Percentiles rank a stretch among this genome's conserved stretches.
Evolutionary conservation across 2,113 vertebrate species (phyloP).

Genomic region (Cinclus cinclus): DNA sequence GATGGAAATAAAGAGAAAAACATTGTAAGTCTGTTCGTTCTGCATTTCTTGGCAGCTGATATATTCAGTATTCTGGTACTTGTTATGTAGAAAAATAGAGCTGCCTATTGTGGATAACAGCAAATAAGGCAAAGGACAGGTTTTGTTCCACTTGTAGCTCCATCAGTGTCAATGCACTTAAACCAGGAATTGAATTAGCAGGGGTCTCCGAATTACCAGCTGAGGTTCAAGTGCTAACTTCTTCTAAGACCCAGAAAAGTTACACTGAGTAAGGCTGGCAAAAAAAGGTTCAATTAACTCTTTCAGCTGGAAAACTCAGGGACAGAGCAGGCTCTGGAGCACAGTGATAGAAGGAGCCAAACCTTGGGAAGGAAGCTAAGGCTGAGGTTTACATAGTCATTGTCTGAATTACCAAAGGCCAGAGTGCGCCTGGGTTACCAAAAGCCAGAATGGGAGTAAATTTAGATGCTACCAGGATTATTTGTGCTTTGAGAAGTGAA

Average conservation of each 20-base stretch:
- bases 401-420: not conserved
- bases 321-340: not conserved
- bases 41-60: conserved; percentile 56
- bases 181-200: not conserved
- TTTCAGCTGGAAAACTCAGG: not conserved
- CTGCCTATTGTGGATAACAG: conserved; percentile 23
- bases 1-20: conserved; percentile 62
- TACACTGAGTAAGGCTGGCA: not conserved
- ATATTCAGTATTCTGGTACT: conserved; percentile 45
- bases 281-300: not conserved
- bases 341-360: not conserved
- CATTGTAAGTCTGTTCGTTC: conserved; percentile 46
- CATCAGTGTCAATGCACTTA: not conserved
- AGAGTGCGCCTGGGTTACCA: not conserved
- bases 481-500: not conserved
- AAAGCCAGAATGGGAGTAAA: not conserved
- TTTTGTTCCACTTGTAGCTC: not conserved
- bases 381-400: not conserved
- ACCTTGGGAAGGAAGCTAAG: not conserved
- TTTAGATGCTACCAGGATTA: not conserved
- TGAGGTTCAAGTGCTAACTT: not conserved
- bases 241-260: not conserved
- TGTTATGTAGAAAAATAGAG: conserved; percentile 57
- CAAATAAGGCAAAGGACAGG: conserved; percentile 17
- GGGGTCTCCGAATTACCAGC: not conserved